phyloP scores from a whole-genome alignment of 2,888 invertebrate species.

The Andrena camellia region DNA sequence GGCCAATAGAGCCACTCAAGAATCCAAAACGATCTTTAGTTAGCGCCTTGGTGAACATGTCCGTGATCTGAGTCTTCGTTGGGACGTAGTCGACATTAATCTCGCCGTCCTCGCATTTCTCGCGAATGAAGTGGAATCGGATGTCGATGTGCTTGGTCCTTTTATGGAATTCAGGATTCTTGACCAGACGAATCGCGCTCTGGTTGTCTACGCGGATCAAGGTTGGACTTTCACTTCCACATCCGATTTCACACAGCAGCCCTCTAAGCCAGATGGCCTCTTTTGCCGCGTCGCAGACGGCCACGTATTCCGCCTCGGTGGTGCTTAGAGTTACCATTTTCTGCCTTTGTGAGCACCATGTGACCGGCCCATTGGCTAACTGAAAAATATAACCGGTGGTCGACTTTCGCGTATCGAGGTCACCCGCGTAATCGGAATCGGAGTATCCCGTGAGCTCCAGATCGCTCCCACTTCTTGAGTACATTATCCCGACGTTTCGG shows the following conservation, averaged over 20 bases:
- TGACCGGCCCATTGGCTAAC: background rate
- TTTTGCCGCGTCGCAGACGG: background rate
- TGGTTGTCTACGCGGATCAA: background rate
- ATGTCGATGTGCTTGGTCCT: no score
- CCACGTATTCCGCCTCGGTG: slow-evolving; percentile 19
- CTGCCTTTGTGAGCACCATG: slow-evolving; percentile 24
- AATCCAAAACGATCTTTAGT: no score
- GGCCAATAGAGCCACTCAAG: no score
- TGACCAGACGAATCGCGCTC: slow-evolving; percentile 7
- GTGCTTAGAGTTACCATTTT: slow-evolving; percentile 23
- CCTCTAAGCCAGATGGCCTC: slow-evolving; percentile 16
- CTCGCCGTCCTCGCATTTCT: no score
- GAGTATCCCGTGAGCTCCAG: slow-evolving; percentile 1
- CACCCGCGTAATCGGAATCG: slow-evolving; percentile 14
- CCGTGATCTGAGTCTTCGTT: no score
- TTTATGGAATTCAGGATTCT: no score
- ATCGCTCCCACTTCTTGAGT: no score
- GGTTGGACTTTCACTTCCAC: background rate
- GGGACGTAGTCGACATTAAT: no score
- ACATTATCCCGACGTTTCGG: no score
- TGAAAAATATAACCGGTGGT: slow-evolving; percentile 21
- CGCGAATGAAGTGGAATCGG: no score
- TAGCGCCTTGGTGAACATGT: no score
- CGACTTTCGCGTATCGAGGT: slow-evolving; percentile 28
- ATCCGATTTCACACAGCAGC: background rate